phyloP scores from a whole-genome alignment of 2,888 invertebrate genomes.

The Melitaea athalia region DNA sequence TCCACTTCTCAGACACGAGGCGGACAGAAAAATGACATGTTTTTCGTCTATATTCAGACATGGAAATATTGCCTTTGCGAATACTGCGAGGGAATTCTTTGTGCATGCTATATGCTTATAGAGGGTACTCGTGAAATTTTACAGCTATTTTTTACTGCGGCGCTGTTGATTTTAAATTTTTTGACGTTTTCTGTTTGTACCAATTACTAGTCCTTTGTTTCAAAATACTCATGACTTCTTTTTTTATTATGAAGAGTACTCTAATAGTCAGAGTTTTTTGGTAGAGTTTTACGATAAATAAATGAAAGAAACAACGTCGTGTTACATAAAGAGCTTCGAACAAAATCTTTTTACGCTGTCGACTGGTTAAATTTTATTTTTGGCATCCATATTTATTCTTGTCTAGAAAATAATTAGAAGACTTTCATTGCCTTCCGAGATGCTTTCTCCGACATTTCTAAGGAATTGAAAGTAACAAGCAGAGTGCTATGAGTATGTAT shows the following conservation, averaged over 20 bases:
- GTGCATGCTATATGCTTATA: constrained; percentile 8
- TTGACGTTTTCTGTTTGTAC: neutral
- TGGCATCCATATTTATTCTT: too few relatives aligned
- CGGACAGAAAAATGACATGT: constrained; percentile 2
- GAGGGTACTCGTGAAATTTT: constrained; percentile 3
- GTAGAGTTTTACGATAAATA: too few relatives aligned
- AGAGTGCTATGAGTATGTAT: neutral
- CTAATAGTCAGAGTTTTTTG: neutral
- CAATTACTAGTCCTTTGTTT: constrained; percentile 4
- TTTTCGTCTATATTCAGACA: constrained; percentile 17
- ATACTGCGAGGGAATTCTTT: constrained; percentile 18
- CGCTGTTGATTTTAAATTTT: constrained; percentile 1
- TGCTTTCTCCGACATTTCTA: too few relatives aligned
- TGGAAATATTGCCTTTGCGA: constrained; percentile 25
- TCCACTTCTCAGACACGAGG: neutral
- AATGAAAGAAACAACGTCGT: too few relatives aligned
- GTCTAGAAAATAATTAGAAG: too few relatives aligned
- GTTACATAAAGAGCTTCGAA: too few relatives aligned
- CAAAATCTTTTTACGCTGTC: too few relatives aligned
- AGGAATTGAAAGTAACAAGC: too few relatives aligned
- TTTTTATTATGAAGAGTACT: neutral
- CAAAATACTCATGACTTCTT: neutral
- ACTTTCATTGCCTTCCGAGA: too few relatives aligned
- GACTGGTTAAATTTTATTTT: too few relatives aligned
- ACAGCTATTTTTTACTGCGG: constrained; percentile 3